Conservation (phyloP, 1,140 invertebrate genomes). For the Drosophila parabipectinata region DNA sequence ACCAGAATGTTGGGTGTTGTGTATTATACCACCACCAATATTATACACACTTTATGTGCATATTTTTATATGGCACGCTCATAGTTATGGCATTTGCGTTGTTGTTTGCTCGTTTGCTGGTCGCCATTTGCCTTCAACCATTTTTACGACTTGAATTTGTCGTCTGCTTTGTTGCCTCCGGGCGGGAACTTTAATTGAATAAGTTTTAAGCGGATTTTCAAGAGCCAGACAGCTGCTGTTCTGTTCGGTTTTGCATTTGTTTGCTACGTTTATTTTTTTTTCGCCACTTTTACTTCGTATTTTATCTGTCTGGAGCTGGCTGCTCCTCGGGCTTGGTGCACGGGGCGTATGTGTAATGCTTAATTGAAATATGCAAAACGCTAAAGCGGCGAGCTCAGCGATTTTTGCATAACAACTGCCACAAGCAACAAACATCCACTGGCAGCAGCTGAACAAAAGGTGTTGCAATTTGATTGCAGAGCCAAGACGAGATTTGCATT, state of each 20-base stretch:
- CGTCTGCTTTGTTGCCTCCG: slow-evolving; percentile 48
- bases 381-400: slow-evolving; percentile 48
- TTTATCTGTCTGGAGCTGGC: background rate
- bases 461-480: slow-evolving; percentile 72
- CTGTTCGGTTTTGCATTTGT: background rate
- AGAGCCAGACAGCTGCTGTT: slow-evolving; percentile 19
- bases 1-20: background rate
- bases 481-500: slow-evolving; percentile 67
- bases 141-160: slow-evolving; percentile 76
- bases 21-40: slow-evolving; percentile 40
- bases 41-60: slow-evolving; percentile 77
- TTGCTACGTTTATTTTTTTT: background rate
- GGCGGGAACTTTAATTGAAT: slow-evolving; percentile 75
- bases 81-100: slow-evolving; percentile 55
- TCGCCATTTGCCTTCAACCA: slow-evolving; percentile 66
- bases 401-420: slow-evolving; percentile 75
- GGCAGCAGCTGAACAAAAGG: slow-evolving; percentile 41
- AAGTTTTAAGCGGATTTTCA: slow-evolving; percentile 80
- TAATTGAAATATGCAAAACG: slow-evolving; percentile 71
- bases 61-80: slow-evolving; percentile 67
- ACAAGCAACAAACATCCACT: background rate
- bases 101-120: slow-evolving; percentile 62
- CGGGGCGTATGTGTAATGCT: slow-evolving; percentile 66
- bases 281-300: background rate
- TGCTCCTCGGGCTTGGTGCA: slow-evolving; percentile 8